Conservation (phyloP, 2,113 vertebrate species). For the Strix uralensis region DNA sequence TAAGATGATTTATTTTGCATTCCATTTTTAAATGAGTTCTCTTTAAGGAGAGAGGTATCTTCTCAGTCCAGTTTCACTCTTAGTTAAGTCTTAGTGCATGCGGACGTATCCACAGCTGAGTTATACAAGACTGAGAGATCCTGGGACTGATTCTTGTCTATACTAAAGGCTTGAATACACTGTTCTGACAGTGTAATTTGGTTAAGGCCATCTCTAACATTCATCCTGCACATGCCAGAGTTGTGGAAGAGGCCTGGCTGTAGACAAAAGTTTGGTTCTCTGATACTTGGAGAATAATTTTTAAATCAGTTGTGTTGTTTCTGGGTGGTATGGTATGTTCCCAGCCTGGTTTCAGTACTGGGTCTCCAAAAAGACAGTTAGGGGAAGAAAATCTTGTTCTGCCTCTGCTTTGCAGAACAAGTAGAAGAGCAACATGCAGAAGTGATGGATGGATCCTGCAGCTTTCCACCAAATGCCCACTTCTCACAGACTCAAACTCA, state of each 20-base stretch:
- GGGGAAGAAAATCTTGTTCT: not conserved
- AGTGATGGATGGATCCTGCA: not conserved
- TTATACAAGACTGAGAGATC: not conserved
- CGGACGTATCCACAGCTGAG: not conserved
- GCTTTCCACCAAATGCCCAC: not conserved
- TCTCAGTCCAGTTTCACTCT: conserved; percentile 33
- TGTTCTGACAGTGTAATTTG: not conserved
- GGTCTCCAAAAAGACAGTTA: not conserved
- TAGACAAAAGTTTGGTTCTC: not conserved
- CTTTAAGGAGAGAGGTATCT: conserved; percentile 16
- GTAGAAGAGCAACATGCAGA: not conserved
- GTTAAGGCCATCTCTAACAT: not conserved
- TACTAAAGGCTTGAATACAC: not conserved
- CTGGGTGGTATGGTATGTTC: not conserved
- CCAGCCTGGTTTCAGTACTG: not conserved
- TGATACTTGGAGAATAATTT: not conserved
- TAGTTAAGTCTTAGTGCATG: not conserved
- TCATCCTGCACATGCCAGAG: not conserved
- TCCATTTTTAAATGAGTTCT: conserved; percentile 49
- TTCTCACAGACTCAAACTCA: not conserved
- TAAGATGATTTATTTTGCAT: conserved; percentile 60
- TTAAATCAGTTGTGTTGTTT: not conserved
- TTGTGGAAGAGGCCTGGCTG: not conserved
- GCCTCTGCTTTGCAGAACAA: not conserved
- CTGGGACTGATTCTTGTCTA: not conserved